A percentile compares a stretch with the other conserved stretches of the same genome.
Conservation (phyloP, 2,797 vertebrate genomes). For the Tamandua tetradactyla region DNA sequence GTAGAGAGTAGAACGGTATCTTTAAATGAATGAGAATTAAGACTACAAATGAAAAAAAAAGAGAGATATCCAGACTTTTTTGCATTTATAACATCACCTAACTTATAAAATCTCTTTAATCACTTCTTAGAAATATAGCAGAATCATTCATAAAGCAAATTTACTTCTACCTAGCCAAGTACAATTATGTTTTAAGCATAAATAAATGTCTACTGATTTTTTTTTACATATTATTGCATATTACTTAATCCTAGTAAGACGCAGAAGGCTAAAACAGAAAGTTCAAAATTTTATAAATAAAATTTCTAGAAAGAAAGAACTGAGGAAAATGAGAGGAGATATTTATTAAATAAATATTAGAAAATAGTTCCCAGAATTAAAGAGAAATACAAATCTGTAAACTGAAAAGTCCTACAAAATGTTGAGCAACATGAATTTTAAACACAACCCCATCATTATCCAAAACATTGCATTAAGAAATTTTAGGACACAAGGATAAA, state of each 20-base stretch:
- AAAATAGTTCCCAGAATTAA: not conserved
- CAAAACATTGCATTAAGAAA: not conserved
- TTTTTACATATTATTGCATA: not conserved
- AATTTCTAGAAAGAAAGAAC: not conserved
- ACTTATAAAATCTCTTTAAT: not conserved
- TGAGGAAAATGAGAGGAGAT: not conserved
- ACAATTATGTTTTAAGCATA: not conserved
- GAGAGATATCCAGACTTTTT: not conserved
- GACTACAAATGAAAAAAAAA: not conserved
- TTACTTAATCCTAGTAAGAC: not conserved
- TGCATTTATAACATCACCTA: not conserved
- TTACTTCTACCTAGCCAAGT: not conserved
- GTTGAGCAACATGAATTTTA: not conserved
- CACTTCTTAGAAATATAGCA: not conserved
- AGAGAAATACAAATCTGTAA: not conserved
- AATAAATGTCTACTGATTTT: not conserved
- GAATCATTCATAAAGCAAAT: not conserved
- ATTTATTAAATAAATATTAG: not conserved
- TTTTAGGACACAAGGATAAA: not conserved
- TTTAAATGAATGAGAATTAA: not conserved
- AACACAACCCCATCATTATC: slow-evolving; percentile 28
- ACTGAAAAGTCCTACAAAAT: not conserved
- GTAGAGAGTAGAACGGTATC: not conserved
- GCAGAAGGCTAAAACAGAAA: not conserved
- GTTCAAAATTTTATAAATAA: not conserved